Evolutionary conservation across 2,113 vertebrate species (phyloP), one percentile per base, ranked within the genome.

Genomic region (Aphyosemion australe): DNA sequence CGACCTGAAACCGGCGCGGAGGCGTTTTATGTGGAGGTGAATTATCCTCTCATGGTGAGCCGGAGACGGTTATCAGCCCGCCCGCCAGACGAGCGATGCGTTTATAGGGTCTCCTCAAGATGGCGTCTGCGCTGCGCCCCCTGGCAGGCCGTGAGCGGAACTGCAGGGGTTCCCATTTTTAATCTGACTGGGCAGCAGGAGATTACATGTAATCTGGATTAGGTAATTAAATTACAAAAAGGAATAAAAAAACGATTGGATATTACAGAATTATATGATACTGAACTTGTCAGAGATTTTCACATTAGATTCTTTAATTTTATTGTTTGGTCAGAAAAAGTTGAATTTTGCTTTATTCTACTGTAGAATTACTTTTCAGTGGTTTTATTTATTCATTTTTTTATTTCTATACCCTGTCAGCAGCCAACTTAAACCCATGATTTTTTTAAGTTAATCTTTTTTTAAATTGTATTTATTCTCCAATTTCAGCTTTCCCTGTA

Each of bases 71-170:
- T n/a, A 83, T 88, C 85, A 88, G 86, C 87, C 79, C 79, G 60
- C 61, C 53, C 67, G 59, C 60, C 68, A 61, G 51, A 31, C 62
- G 6, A 78, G 76, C 60, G 74, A 64, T 77, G 76, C 56, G 69
- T 65, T 79, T 61, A 26, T 26, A 60, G 85, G 81, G 61, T 88
- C 82, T 91, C 87, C 88, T 87, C 90, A 92, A 92, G 91, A 92
- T 92, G 91, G 91, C 89, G 91, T 72, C 88, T 1, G 66, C 14
- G 53, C 16, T 42, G 43, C 65, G 70, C 57, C 76, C 2, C 72
- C 84, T 26, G 8, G 20, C 56, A 51, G 87, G 80, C 53, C 18
- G 41, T 37, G 2, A 13, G 4, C 1, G 1, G 64, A 46, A 85
- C 42, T 79, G 13, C 86, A 71, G 54, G 79, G 56, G 10, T 61